Conservation (phyloP, 2,113 vertebrate species). For the Siphamia tubifer region DNA sequence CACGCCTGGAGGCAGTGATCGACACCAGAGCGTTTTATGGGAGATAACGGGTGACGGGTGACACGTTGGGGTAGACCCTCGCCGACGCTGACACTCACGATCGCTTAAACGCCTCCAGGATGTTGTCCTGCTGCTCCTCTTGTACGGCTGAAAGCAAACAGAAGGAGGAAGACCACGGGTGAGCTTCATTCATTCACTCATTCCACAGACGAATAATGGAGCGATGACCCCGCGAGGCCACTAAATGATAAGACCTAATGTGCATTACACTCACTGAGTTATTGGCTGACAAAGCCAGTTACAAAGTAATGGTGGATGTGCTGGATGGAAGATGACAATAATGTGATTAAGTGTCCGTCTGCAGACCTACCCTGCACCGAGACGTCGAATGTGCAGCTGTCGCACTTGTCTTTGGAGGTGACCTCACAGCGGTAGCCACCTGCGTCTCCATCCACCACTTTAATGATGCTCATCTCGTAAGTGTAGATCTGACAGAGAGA, state of each 20-base stretch:
- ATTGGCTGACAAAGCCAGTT: slow-evolving; percentile 68
- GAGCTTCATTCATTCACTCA: slow-evolving; percentile 46
- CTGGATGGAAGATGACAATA: slow-evolving; percentile 65
- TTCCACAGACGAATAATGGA: slow-evolving; percentile 55
- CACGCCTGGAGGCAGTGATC: slow-evolving; percentile 50
- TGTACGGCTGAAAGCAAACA: slow-evolving; percentile 73
- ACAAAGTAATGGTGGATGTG: slow-evolving; percentile 20
- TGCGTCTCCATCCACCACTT: slow-evolving; percentile 82
- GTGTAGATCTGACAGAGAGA: slow-evolving; percentile 81
- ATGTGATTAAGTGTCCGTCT: slow-evolving; percentile 53
- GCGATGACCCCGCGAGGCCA: slow-evolving; percentile 50
- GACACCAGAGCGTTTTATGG: slow-evolving; percentile 42
- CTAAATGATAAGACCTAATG: slow-evolving; percentile 63
- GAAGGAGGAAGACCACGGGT: slow-evolving; percentile 35
- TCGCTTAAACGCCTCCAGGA: slow-evolving; percentile 85
- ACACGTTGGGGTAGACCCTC: slow-evolving; percentile 44
- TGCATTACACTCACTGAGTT: slow-evolving; percentile 45
- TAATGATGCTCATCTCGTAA: slow-evolving; percentile 84
- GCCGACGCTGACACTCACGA: slow-evolving; percentile 78
- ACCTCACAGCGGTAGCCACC: slow-evolving; percentile 90
- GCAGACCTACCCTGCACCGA: slow-evolving; percentile 81
- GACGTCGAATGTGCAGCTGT: slow-evolving; percentile 86
- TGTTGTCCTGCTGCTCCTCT: slow-evolving; percentile 76
- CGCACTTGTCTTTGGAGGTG: slow-evolving; percentile 85
- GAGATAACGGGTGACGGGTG: slow-evolving; percentile 45